phyloP scores from a whole-genome alignment of 2,113 vertebrate species.

The Pycnonotus jocosus region DNA sequence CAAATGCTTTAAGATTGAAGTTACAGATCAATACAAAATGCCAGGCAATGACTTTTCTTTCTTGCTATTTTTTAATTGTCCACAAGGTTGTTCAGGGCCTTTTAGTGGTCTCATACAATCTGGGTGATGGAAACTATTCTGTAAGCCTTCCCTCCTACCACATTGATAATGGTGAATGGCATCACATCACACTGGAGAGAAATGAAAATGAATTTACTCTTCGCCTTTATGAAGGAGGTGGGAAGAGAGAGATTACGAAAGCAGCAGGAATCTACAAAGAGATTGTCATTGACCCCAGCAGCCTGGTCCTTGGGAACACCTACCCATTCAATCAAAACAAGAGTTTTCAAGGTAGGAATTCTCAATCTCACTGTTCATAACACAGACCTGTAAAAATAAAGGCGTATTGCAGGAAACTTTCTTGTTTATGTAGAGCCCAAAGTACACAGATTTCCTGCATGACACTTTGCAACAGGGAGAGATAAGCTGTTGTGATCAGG shows the following conservation, averaged over 20 bases:
- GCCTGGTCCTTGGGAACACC: conserved; percentile 80
- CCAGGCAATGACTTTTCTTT: not conserved
- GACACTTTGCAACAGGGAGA: not conserved
- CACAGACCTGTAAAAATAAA: not conserved
- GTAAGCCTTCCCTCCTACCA: conserved; percentile 79
- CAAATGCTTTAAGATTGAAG: not conserved
- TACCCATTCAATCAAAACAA: conserved; percentile 74
- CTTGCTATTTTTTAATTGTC: conserved; percentile 10
- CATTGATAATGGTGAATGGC: conserved; percentile 88
- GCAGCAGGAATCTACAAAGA: conserved; percentile 76
- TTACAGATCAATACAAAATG: not conserved
- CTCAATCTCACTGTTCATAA: not conserved
- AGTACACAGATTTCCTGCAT: not conserved
- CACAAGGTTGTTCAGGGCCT: conserved; percentile 80
- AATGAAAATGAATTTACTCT: conserved; percentile 84
- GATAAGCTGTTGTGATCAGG: not conserved
- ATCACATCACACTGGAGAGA: conserved; percentile 80
- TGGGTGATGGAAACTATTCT: conserved; percentile 84
- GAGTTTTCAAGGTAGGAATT: conserved; percentile 81
- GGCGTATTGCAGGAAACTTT: not conserved
- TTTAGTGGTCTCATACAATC: conserved; percentile 80
- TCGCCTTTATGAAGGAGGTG: conserved; percentile 81
- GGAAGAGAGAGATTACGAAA: conserved; percentile 76
- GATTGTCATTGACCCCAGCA: conserved; percentile 79
- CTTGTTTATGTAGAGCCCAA: not conserved